Base-by-base conservation (phyloP, 2,797 vertebrate genomes). In the Anableps anableps region DNA sequence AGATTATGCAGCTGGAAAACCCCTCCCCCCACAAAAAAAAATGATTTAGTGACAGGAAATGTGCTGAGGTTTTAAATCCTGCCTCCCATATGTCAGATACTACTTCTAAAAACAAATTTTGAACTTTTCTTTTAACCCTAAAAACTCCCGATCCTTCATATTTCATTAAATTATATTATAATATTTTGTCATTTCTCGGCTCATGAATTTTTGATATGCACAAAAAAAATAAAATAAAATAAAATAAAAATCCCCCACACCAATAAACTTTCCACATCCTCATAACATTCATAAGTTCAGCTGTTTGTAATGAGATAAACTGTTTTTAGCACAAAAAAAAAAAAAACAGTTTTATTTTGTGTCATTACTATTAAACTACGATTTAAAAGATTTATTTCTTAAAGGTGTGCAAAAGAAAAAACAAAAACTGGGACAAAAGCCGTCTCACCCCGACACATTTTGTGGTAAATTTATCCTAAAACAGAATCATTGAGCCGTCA, bases 61-160 rank as follows among this genome's bases (percentile, higher is more conserved):
- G 79, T 85, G 89, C 80, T 87, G 89, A 88, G 79, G 26, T 53
- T 53, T 51, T 50, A 26, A 77, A 11, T 45, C 43, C 43, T 23
- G 23, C 4, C 58, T 62, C 51, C 41, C 19, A 41, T 43, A 16
- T 58, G 14, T 34, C 38, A 76, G 75, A 79, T 1, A 13, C 77
- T 77, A 83, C 68, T 78, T 77, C 74, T 78, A 82, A 91, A 85
- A 88, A 83, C 31, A 72, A 43, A 75, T 34, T 71, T 9, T 2
- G 50, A 58, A 53, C 10, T 60, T 77, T 78, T 76, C 43, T 29
- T 68, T 62, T 34, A 62, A 29, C 29, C 79, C 82, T 76, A 72
- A 86, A 89, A 86, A 78, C 38, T 26, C 21, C 43, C 23, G 77
- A 71, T 50, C 4, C 51, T 13, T 75, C 23, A 72, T 5, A 50